Percentiles rank a stretch among this genome's conserved stretches.
Evolutionary conservation across 2,113 vertebrate genomes (phyloP).

Genomic region (Mastomys natalensis): DNA sequence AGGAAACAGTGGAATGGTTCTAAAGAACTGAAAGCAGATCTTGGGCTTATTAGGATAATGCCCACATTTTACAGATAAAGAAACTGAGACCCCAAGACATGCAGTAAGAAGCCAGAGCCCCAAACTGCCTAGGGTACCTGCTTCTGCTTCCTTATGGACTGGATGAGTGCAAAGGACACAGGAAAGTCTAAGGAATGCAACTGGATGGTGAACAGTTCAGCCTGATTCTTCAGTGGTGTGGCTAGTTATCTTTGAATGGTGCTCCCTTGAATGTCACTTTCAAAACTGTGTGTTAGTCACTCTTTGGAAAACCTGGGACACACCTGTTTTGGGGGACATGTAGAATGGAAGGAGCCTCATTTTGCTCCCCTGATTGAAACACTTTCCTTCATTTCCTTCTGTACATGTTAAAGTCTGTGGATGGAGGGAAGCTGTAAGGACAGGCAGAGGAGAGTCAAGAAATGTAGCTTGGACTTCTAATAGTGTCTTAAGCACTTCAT

Average conservation of each 20-base stretch:
- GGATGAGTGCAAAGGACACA: not conserved
- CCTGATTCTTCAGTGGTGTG: not conserved
- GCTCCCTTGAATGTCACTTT: not conserved
- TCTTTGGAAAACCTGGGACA: not conserved
- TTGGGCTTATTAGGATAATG: not conserved
- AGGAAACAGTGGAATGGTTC: not conserved
- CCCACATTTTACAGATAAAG: not conserved
- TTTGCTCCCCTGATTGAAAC: not conserved
- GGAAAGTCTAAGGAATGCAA: not conserved
- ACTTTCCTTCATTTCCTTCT: not conserved
- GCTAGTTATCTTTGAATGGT: not conserved
- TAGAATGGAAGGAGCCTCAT: too few relatives aligned
- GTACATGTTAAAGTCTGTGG: fast-evolving
- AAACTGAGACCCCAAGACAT: not conserved
- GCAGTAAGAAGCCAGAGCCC: not conserved
- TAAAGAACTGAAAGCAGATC: not conserved
- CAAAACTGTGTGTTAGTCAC: not conserved
- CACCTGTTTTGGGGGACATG: not conserved
- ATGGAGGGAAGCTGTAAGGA: fast-evolving
- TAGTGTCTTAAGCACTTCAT: slow-evolving; percentile 40
- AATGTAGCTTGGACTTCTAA: slow-evolving; percentile 33
- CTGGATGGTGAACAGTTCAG: not conserved
- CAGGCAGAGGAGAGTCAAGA: slow-evolving; percentile 19
- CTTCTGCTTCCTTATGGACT: fast-evolving
- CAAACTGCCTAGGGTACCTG: not conserved